Conservation (phyloP, 2,113 vertebrate genomes). For the Stictonetta naevosa region DNA sequence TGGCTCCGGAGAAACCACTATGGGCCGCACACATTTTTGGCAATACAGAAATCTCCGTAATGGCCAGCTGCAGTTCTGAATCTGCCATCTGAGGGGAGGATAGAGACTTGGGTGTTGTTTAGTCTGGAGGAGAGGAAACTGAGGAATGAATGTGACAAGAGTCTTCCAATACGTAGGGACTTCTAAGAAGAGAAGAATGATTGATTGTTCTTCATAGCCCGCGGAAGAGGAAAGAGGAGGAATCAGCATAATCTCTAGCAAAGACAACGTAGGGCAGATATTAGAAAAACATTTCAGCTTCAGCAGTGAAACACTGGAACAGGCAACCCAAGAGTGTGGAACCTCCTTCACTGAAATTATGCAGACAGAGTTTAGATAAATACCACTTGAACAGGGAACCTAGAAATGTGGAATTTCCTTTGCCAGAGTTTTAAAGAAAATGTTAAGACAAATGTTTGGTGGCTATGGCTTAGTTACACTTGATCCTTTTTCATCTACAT, state of each 20-base stretch:
- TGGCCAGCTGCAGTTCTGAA: slow-evolving; percentile 19
- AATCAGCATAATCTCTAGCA: slow-evolving; percentile 35
- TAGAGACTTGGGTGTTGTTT: slow-evolving; percentile 40
- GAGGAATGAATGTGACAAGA: slow-evolving; percentile 40
- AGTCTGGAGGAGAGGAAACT: slow-evolving; percentile 62
- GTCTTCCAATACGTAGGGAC: background rate
- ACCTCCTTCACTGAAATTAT: slow-evolving; percentile 35
- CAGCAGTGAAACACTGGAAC: background rate
- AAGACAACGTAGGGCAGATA: slow-evolving; percentile 33
- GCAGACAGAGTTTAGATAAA: slow-evolving; percentile 54
- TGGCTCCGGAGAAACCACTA: slow-evolving; percentile 9
- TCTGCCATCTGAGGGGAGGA: background rate
- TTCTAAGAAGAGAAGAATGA: slow-evolving; percentile 30
- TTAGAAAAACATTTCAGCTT: slow-evolving; percentile 50
- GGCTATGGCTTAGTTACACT: slow-evolving; percentile 10
- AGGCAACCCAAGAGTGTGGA: background rate
- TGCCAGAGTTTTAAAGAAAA: background rate
- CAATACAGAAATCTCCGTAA: background rate
- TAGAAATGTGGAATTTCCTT: slow-evolving; percentile 62
- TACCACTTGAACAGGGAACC: slow-evolving; percentile 34
- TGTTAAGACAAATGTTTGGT: slow-evolving; percentile 4
- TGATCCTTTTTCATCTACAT: slow-evolving; percentile 13
- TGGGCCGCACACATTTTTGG: background rate
- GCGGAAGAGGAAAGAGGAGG: background rate
- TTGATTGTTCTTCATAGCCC: slow-evolving; percentile 1